Conservation (phyloP, 2,888 invertebrate species). For the Lasius fuliginosus region DNA sequence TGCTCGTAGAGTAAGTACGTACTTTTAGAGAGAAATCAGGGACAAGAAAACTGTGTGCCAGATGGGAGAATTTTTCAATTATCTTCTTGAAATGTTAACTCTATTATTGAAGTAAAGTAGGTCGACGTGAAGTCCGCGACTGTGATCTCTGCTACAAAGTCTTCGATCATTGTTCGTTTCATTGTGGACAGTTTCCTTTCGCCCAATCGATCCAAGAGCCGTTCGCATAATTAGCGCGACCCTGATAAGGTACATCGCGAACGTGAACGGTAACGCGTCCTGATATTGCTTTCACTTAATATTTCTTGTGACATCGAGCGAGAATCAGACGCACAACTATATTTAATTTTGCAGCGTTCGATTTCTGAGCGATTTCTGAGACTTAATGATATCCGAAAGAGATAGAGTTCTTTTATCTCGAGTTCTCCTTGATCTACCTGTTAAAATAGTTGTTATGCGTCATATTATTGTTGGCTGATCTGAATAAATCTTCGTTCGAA, state of each 20-base stretch:
- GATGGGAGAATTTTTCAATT: slow-evolving; percentile 2
- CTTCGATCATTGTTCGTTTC: neutral
- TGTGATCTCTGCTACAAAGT: slow-evolving; percentile 10
- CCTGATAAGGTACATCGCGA: slow-evolving; percentile 51
- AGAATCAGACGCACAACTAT: neutral
- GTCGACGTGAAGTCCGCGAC: neutral
- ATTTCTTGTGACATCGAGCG: slow-evolving; percentile 9
- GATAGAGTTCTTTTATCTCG: neutral
- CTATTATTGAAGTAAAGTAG: slow-evolving; percentile 15
- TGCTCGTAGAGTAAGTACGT: neutral
- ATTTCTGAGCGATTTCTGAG: neutral
- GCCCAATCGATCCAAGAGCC: neutral
- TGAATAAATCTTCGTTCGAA: neutral
- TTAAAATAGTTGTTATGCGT: neutral
- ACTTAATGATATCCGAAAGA: neutral
- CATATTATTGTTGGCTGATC: neutral
- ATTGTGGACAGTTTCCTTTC: neutral
- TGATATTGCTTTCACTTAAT: slow-evolving; percentile 66
- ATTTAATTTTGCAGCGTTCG: neutral
- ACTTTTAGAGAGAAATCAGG: slow-evolving; percentile 3
- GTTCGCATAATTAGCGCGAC: slow-evolving; percentile 61
- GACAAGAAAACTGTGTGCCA: neutral
- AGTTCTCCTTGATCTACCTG: neutral
- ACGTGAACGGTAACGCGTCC: slow-evolving; percentile 25
- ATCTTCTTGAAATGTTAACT: neutral